Conservation (phyloP, 1,140 invertebrate species). For the Stegodyphus dumicola region DNA sequence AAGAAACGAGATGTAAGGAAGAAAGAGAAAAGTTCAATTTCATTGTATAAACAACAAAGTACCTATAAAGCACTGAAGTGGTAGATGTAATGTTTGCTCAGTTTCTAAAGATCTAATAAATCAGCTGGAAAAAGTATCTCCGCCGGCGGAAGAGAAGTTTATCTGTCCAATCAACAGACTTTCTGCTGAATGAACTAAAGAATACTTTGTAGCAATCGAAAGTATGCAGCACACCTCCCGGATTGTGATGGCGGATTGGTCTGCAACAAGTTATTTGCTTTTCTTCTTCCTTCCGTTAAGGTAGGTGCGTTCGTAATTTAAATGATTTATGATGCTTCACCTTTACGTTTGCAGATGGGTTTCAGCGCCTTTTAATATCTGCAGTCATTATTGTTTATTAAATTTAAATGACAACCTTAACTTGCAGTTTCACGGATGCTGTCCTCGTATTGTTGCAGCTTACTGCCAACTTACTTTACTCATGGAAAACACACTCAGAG, state of each 20-base stretch:
- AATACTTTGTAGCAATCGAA: background rate
- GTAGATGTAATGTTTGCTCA: background rate
- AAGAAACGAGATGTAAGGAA: no score
- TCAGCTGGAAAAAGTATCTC: background rate
- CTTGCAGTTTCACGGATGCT: no score
- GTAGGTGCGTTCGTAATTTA: background rate
- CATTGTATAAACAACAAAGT: background rate
- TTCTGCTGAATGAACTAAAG: background rate
- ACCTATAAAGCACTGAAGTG: background rate
- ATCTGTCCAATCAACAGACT: background rate
- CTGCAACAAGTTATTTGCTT: background rate
- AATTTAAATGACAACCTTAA: no score
- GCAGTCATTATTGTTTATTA: no score
- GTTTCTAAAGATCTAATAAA: background rate
- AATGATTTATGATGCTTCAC: background rate
- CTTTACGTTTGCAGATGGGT: no score
- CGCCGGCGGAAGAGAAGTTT: background rate
- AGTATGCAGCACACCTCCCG: background rate
- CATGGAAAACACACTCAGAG: no score
- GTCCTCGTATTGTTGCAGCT: no score
- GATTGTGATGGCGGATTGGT: background rate
- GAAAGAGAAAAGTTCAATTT: background rate
- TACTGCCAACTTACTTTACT: no score
- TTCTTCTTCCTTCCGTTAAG: background rate
- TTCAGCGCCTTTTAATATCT: no score